A percentile compares a stretch with the other conserved stretches of the same genome.
Evolutionary conservation across 2,113 vertebrate species (phyloP).

Genomic region (human): DNA sequence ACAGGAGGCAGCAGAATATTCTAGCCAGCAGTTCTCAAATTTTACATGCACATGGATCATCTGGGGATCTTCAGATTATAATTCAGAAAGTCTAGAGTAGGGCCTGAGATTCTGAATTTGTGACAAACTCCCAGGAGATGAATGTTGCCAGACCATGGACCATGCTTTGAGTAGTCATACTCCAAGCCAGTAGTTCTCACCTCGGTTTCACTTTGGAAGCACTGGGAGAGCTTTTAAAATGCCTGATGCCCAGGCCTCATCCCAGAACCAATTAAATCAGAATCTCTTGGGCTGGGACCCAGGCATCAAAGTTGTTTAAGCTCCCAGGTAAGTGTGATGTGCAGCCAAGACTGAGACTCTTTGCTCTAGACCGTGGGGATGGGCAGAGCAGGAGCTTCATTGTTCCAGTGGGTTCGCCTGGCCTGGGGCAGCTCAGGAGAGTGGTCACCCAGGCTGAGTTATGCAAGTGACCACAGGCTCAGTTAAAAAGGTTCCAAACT

Average conservation of each 20-base stretch:
- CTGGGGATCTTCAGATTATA: background rate
- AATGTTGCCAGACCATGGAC: rapidly evolving
- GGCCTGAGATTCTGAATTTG: background rate
- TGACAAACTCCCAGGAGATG: background rate
- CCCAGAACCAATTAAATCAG: background rate
- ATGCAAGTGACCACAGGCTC: background rate
- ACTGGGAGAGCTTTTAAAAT: background rate
- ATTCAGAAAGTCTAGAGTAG: background rate
- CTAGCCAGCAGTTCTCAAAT: background rate
- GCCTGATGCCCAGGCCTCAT: background rate
- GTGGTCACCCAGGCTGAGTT: background rate
- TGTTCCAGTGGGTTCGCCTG: background rate
- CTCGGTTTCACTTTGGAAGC: background rate
- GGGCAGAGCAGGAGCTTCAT: background rate
- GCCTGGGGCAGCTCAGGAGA: background rate
- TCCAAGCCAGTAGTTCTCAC: background rate
- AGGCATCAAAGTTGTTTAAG: background rate
- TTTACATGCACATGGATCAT: background rate
- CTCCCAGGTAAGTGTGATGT: background rate
- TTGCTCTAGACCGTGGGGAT: background rate
- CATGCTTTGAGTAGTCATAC: background rate
- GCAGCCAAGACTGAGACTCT: background rate
- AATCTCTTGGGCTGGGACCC: background rate
- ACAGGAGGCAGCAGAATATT: background rate
- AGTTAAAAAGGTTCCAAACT: background rate